A percentile compares a stretch with the other conserved stretches of the same genome.
Conservation (phyloP, 2,888 invertebrate species). For the Meteorus colon region DNA sequence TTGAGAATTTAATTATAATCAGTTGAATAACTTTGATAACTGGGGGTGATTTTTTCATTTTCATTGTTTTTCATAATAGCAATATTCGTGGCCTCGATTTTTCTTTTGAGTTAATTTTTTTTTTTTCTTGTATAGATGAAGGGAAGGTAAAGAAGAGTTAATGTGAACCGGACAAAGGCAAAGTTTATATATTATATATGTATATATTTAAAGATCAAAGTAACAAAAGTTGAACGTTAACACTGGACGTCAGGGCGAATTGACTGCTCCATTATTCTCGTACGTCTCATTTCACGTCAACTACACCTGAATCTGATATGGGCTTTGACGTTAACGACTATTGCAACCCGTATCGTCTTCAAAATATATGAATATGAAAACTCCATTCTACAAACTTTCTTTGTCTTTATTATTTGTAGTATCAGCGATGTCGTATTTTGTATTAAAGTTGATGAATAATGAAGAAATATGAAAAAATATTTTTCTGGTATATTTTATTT, state of each 20-base stretch:
- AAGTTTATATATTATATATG: not conserved
- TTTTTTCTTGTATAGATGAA: not conserved
- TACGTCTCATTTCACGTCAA: slow-evolving; percentile 50
- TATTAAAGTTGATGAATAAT: not conserved
- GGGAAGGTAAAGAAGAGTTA: not conserved
- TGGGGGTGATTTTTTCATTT: not conserved
- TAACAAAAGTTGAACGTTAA: slow-evolving; percentile 36
- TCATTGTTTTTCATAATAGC: not conserved
- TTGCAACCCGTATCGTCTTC: slow-evolving; percentile 19
- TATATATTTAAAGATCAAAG: slow-evolving; percentile 27
- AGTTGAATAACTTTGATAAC: not conserved
- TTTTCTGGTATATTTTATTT: not conserved
- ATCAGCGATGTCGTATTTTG: not conserved
- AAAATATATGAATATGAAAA: not conserved
- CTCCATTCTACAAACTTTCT: not conserved
- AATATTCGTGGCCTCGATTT: not conserved
- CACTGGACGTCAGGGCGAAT: slow-evolving; percentile 37
- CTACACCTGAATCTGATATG: slow-evolving; percentile 37
- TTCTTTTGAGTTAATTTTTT: too few species aligned
- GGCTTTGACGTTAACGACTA: slow-evolving; percentile 33
- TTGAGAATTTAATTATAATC: not conserved
- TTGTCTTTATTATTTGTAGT: not conserved
- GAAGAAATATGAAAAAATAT: not conserved
- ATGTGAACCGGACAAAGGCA: not conserved
- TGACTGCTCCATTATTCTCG: slow-evolving; percentile 47